These are phyloP conservation scores for Eumeta japonica DNA, from an alignment of 1,140 invertebrate genomes.

Conservation along the genomic window DNA sequence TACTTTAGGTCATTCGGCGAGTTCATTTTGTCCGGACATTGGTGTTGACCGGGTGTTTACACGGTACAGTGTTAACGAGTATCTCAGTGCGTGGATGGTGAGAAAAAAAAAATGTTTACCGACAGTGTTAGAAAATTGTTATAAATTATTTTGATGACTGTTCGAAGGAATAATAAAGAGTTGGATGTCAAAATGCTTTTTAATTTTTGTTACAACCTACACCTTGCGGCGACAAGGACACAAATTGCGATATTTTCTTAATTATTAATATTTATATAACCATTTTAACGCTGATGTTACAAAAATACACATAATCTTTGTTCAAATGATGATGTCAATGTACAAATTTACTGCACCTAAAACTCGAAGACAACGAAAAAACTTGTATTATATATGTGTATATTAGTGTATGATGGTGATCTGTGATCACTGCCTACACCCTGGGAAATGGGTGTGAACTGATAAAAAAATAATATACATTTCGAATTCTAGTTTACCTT, in stretches of 20 bases:
- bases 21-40: constrained; percentile 27
- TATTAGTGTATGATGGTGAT: too few species aligned
- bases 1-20: constrained; percentile 42
- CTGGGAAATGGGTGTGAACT: too few species aligned
- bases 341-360: too few species aligned
- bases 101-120: constrained; percentile 55
- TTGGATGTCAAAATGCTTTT: constrained; percentile 53
- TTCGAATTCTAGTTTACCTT: too few species aligned
- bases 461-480: too few species aligned
- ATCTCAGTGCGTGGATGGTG: constrained; percentile 55
- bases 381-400: too few species aligned
- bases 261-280: neutral
- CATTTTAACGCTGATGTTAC: constrained; percentile 1
- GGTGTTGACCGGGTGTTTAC: constrained; percentile 39
- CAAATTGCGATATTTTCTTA: neutral
- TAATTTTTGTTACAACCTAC: constrained; percentile 24
- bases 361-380: too few species aligned
- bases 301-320: too few species aligned
- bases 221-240: too few species aligned
- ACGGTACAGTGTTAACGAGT: constrained; percentile 28
- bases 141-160: constrained; percentile 63
- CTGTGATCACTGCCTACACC: too few species aligned
- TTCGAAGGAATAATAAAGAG: constrained; percentile 61
- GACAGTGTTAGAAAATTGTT: constrained; percentile 59
- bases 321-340: too few species aligned